Evolutionary conservation across 2,113 vertebrate genomes (phyloP), one percentile per base, ranked within the genome.

Genomic region (Cathartes aura): DNA sequence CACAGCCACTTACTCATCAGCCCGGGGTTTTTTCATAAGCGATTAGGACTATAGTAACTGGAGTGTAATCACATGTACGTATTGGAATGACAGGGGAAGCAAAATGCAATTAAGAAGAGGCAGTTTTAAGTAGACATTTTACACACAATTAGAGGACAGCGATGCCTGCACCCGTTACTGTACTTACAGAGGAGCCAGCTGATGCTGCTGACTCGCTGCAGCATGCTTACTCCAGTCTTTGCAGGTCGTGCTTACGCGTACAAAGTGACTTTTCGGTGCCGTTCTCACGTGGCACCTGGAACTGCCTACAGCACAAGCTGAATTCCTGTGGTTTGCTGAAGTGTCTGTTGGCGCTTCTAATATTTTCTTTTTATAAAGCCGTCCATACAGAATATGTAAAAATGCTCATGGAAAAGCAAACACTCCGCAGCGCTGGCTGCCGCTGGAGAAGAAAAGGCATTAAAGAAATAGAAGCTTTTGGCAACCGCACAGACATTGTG

Each of bases 161-260:
- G 17, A 1, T 20, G 47, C 63, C 64, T 16, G 36, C 5, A 7
- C 14, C 48, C 4, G 1, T 32, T 15, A 1, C 15, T 2, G 36
- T 22, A 3, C 42, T 6, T 6, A n/a, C 48, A 32, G 32, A 47
- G 55, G 45, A 66, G 18, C 8, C 1, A 15, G 42, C 62, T 47
- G 80, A 8, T 58, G 64, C 68, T 64, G 58, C n/a, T n/a, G 71
- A 8, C n/a, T 36, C 1, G 5, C 40, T 30, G 48, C 34, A 14
- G 43, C 30, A 4, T 8, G 32, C 42, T 34, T 22, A 23, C 32
- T 29, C 47, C 21, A 53, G 36, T 2, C 40, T 73, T 5, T 24
- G 53, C 27, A 42, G 56, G 32, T 18, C 6, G 21, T 8, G 56
- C 70, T 75, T 45, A 43, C 2, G 4, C 2, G 27, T 4, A 26